Base-by-base conservation (phyloP, 1,140 invertebrate species). In the Zaprionus nigranus region DNA sequence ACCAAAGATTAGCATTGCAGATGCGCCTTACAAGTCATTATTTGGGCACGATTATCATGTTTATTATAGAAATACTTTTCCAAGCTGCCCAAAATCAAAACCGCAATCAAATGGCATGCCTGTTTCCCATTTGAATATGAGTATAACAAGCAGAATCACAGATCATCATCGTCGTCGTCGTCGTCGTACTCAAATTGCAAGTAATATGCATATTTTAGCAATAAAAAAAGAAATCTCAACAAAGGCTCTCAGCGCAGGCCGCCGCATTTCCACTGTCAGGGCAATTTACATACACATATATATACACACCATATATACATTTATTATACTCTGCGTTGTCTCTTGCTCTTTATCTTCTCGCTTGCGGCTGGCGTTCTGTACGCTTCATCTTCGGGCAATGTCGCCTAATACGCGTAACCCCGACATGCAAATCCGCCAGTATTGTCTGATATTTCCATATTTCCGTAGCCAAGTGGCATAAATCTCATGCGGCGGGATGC, bases 211-310 rank as follows among this genome's bases (percentile, higher is more conserved):
- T 87, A 86, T 83, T 68, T 87, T 82, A 84, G 58, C 62, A 74
- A 88, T 87, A 87, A 80, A 82, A 77, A 36, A 77, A 36, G 80
- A 63, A 75, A 70, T 49, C 59, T 68, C 82, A 78, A 75, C 80
- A 80, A 79, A 76, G 68, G 38, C n/a, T 22, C 46, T 12, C 24
- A 71, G 53, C 68, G 26, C 20, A 57, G 30, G 56, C 51, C 40
- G 76, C 56, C 64, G 43, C 70, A 62, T 61, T 67, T 73, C 64
- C 80, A 73, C 80, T 81, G 77, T 70, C 84, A 87, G 71, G 75
- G 78, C 75, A 73, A 87, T 87, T 87, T 87, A 70, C 80, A 87
- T 87, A n/a, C n/a, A n/a, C n/a, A n/a, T n/a, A n/a, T n/a, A 64
- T 30, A 78, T 56, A 54, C 61, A 62, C 43, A 53, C 12, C 49